Evolutionary conservation across 1,140 invertebrate species (phyloP).

Genomic region (Lerema accius): DNA sequence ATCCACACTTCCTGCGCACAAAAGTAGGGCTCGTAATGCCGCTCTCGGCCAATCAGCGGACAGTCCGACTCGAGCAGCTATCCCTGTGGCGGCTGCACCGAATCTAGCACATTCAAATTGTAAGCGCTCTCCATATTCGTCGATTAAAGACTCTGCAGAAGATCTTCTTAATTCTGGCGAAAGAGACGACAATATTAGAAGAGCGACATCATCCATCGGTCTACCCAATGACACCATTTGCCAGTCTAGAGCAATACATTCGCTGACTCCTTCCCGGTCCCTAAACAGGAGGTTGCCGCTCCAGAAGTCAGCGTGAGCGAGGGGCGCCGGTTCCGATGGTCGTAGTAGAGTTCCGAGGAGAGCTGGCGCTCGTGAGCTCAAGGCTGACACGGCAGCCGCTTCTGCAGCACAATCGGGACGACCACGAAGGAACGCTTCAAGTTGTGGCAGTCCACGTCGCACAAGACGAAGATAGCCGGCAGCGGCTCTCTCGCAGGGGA

Average conservation of each 20-base stretch:
- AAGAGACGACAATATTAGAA: conserved; percentile 90
- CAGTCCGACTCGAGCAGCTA: conserved; percentile 83
- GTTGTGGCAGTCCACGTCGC: conserved; percentile 88
- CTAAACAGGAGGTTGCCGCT: conserved; percentile 90
- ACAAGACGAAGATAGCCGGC: conserved; percentile 90
- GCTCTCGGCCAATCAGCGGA: conserved; percentile 87
- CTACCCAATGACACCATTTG: conserved; percentile 91
- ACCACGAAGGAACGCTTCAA: conserved; percentile 87
- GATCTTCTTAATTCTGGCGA: conserved; percentile 86
- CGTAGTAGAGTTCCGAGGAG: conserved; percentile 84
- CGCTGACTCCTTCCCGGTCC: conserved; percentile 77
- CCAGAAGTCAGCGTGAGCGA: conserved; percentile 93
- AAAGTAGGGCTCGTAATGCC: conserved; percentile 87
- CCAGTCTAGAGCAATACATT: conserved; percentile 90
- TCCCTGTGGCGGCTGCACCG: conserved; percentile 84
- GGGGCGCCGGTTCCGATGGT: conserved; percentile 87
- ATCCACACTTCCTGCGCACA: conserved; percentile 92
- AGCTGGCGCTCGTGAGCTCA: conserved; percentile 67
- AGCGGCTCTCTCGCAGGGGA: conserved; percentile 88
- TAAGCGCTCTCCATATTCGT: conserved; percentile 87
- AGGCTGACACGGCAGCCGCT: conserved; percentile 66
- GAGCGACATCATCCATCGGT: conserved; percentile 88
- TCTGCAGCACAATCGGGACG: conserved; percentile 82
- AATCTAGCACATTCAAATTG: conserved; percentile 82
- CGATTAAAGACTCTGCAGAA: conserved; percentile 85